Evolutionary conservation across 1,140 invertebrate species (phyloP), one percentile per base, ranked within the genome.

Genomic region (Laupala kohalensis): DNA sequence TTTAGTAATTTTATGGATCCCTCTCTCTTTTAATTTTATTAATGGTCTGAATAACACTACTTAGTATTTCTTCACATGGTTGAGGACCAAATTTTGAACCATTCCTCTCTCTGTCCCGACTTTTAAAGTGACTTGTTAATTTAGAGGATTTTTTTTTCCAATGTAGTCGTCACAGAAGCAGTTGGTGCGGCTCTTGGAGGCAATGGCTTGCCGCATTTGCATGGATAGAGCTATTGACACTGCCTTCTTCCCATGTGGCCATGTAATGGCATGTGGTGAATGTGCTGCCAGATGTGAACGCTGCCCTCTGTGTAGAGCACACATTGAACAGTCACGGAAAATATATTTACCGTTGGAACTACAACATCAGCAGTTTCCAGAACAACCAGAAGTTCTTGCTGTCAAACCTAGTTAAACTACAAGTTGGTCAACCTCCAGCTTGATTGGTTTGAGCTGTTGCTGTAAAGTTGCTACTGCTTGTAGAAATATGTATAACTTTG

Each of bases 171-270:
- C 67, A 30, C 82, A 85, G 78, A 84, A 85, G 64, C 83, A 83
- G 70, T 79, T 84, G 71, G 82, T 81, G 27, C 83, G 85, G 71
- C 80, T 90, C 29, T 77, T 88, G 72, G 89, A 91, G 75, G 87
- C 89, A 28, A 87, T 93, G 82, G 87, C 90, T 23, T 94, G 91
- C 77, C 86, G 90, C 76, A 90, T 92, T 74, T 94, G 92, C 76
- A 93, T 93, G 90, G 92, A 93, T 80, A 84, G 84, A 28, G 84
- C 86, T 72, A 87, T 93, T 75, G 87, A 92, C 81, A 89, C 89
- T n/a, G 88, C 90, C 71, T 89, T 94, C 81, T 88, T 91, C 80
- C 91, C 91, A 5, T 94, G 92, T 78, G 84, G 88, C 62, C 92
- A 94, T 80, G 89, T 91, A n/a, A 86, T 92, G 24, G 90, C 90